Evolutionary conservation across 1,140 invertebrate species (phyloP).

Genomic region (Episyrphus balteatus): DNA sequence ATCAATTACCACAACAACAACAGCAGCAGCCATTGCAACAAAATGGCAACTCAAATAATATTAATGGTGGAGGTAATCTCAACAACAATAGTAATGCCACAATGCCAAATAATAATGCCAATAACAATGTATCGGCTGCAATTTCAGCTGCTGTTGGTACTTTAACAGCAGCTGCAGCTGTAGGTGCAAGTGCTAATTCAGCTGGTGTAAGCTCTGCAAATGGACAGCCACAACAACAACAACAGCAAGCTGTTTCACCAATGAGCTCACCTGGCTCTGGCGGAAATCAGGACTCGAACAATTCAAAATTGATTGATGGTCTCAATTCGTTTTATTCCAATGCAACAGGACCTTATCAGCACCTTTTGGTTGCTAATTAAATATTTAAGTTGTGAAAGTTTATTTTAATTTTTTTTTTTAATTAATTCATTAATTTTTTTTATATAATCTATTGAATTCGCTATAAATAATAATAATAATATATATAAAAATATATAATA

Average conservation of each 20-base stretch:
- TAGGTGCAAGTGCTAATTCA: not conserved
- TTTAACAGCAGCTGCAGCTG: slow-evolving; percentile 3
- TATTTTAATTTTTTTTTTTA: no score
- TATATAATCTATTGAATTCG: no score
- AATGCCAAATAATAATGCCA: no score
- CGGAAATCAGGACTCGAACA: slow-evolving; percentile 9
- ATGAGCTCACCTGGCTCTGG: not conserved
- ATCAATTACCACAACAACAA: slow-evolving; percentile 1
- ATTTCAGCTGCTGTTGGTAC: not conserved
- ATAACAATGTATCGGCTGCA: not conserved
- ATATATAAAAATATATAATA: no score
- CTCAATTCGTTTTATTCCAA: slow-evolving; percentile 32
- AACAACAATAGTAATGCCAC: slow-evolving; percentile 8
- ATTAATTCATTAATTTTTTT: no score
- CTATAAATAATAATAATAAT: no score
- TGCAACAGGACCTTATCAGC: slow-evolving; percentile 25
- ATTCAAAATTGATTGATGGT: slow-evolving; percentile 31
- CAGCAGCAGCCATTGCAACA: slow-evolving; percentile 6
- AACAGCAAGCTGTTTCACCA: not conserved
- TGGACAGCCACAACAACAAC: not conserved
- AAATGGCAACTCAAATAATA: not conserved
- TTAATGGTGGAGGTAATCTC: not conserved
- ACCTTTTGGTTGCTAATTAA: slow-evolving; percentile 35
- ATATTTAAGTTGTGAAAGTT: not conserved
- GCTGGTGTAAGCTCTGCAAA: no score